phyloP scores from a whole-genome alignment of 1,140 invertebrate genomes.

The Drosophila serrata region DNA sequence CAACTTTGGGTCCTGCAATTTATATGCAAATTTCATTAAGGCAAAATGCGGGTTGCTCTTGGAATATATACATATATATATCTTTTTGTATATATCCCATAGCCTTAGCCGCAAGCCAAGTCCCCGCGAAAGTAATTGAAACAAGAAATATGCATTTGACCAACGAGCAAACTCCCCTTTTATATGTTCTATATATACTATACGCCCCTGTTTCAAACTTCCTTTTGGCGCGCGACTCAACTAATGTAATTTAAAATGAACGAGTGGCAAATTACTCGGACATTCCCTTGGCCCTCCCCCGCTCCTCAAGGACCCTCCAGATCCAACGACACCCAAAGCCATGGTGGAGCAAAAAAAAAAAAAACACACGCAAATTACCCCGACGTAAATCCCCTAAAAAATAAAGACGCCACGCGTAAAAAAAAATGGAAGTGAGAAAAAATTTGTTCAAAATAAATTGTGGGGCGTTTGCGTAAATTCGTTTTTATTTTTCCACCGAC shows the following conservation, averaged over 20 bases:
- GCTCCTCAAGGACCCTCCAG: slow-evolving; percentile 2
- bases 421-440: slow-evolving; percentile 16
- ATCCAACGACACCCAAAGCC: slow-evolving; percentile 12
- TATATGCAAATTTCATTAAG: slow-evolving; percentile 83
- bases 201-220: slow-evolving; percentile 11
- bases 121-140: slow-evolving; percentile 67
- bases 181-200: neutral
- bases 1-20: slow-evolving; percentile 71
- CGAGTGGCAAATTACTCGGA: slow-evolving; percentile 80
- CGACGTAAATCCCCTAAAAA: slow-evolving; percentile 68
- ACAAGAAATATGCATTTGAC: slow-evolving; percentile 79
- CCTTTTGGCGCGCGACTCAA: slow-evolving; percentile 46
- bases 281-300: slow-evolving; percentile 46
- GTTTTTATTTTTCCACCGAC: slow-evolving; percentile 42
- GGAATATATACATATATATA: neutral
- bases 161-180: slow-evolving; percentile 50
- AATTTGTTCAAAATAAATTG: slow-evolving; percentile 74
- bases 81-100: slow-evolving; percentile 10
- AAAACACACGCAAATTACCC: slow-evolving; percentile 57
- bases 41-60: slow-evolving; percentile 48
- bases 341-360: too few relatives aligned
- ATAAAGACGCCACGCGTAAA: slow-evolving; percentile 41
- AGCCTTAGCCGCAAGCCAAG: slow-evolving; percentile 34
- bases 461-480: slow-evolving; percentile 70
- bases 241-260: slow-evolving; percentile 83